Evolutionary conservation across 2,888 invertebrate genomes (phyloP).

Genomic region (Antitype chi): DNA sequence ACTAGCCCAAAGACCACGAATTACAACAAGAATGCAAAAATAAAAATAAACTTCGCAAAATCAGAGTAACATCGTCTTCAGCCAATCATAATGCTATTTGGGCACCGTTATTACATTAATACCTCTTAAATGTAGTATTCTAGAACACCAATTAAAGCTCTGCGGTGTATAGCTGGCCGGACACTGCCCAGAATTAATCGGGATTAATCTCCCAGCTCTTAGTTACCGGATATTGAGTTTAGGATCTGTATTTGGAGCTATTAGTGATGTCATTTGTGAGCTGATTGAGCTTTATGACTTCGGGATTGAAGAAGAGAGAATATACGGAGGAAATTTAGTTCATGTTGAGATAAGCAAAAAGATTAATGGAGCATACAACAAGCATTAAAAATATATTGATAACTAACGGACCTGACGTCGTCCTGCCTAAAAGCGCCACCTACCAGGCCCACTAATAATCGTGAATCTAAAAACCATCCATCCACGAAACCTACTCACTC

Average conservation of each 20-base stretch:
- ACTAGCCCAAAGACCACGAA: too few relatives aligned
- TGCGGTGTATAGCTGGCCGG: slow-evolving; percentile 46
- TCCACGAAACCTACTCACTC: too few relatives aligned
- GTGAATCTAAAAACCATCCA: too few relatives aligned
- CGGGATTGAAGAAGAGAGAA: not conserved
- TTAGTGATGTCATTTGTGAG: slow-evolving; percentile 20
- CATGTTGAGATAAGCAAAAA: not conserved
- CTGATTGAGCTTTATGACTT: not conserved
- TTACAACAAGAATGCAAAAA: not conserved
- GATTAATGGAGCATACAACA: not conserved
- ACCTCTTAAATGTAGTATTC: slow-evolving; percentile 20
- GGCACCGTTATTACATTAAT: slow-evolving; percentile 30
- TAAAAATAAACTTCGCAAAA: not conserved
- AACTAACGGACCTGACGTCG: too few relatives aligned
- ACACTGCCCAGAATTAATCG: slow-evolving; percentile 38
- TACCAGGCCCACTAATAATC: too few relatives aligned
- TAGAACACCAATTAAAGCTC: slow-evolving; percentile 65
- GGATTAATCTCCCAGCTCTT: slow-evolving; percentile 46
- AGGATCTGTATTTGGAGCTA: slow-evolving; percentile 19
- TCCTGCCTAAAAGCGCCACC: too few relatives aligned
- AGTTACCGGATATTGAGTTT: slow-evolving; percentile 54
- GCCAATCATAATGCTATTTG: not conserved
- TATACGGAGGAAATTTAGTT: not conserved
- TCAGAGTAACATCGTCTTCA: not conserved
- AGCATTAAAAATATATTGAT: too few relatives aligned